A percentile compares a stretch with the other conserved stretches of the same genome.
Evolutionary conservation across 92 coral and sea anemone genomes (phyloP).

Genomic region (Parazoanthus atlanticus): DNA sequence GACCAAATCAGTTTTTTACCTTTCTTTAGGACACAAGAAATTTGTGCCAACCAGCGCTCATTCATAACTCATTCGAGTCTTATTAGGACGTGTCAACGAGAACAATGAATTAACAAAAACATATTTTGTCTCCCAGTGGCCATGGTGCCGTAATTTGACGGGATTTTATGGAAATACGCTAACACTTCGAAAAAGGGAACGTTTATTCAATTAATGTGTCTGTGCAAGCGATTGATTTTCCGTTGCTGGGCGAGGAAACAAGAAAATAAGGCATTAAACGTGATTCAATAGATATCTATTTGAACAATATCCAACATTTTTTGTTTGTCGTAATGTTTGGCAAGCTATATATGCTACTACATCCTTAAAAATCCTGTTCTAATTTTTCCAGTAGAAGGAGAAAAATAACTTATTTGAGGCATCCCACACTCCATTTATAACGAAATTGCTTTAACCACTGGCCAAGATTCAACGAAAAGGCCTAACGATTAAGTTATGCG

Average conservation of each 20-base stretch:
- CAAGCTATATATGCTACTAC: neutral
- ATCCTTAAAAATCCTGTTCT: too few species aligned
- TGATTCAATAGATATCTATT: neutral
- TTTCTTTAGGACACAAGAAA: neutral
- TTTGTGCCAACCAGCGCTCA: neutral
- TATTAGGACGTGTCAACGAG: neutral
- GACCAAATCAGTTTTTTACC: neutral
- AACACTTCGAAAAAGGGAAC: neutral
- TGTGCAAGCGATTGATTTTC: neutral
- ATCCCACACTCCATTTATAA: too few species aligned
- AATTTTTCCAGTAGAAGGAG: too few species aligned
- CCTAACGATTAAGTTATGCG: too few species aligned
- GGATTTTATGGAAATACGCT: too few species aligned
- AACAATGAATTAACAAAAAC: neutral
- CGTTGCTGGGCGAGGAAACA: slow-evolving; percentile 14
- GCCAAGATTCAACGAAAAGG: too few species aligned
- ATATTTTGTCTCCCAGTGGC: neutral
- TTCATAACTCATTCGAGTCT: too few species aligned
- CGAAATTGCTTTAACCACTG: neutral
- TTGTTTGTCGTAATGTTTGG: too few species aligned
- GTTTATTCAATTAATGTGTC: neutral
- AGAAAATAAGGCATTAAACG: neutral
- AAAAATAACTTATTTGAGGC: too few species aligned
- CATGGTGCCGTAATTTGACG: neutral
- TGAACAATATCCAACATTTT: slow-evolving; percentile 6